These are phyloP conservation scores for Protobothrops mucrosquamatus DNA, from an alignment of 2,113 vertebrate genomes.

Conservation along the genomic window DNA sequence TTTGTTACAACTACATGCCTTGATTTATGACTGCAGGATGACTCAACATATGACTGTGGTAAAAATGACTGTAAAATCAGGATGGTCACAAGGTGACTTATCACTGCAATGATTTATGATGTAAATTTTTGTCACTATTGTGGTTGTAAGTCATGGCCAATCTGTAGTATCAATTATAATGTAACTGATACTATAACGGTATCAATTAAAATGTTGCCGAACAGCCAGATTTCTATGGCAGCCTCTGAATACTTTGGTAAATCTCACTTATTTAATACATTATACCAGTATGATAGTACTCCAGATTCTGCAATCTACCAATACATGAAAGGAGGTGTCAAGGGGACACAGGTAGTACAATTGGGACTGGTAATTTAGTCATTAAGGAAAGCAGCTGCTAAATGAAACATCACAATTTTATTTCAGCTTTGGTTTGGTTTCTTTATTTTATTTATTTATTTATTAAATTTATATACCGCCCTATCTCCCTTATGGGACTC, in stretches of 20 bases:
- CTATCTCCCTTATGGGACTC: too few relatives aligned
- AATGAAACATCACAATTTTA: not conserved
- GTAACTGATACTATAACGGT: not conserved
- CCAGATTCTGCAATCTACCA: not conserved
- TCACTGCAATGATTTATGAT: not conserved
- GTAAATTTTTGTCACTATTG: not conserved
- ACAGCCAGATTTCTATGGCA: not conserved
- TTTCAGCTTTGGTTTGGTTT: not conserved
- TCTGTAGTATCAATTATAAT: not conserved
- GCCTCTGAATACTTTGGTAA: not conserved
- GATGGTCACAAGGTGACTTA: not conserved
- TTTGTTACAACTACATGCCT: not conserved
- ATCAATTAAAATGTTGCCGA: not conserved
- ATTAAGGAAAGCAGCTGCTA: not conserved
- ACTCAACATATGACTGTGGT: not conserved
- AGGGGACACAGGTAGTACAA: not conserved
- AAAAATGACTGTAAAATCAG: not conserved
- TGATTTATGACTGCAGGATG: not conserved
- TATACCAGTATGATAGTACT: not conserved
- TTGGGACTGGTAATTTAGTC: not conserved
- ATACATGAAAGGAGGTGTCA: not conserved
- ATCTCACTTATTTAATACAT: not conserved
- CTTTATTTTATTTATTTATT: too few relatives aligned
- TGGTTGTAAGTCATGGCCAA: not conserved
- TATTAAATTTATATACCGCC: too few relatives aligned